A percentile compares a stretch with the other conserved stretches of the same genome.
These are phyloP conservation scores for Harpalus rubripes DNA, from an alignment of 2,888 invertebrate genomes.

Conservation along the genomic window DNA sequence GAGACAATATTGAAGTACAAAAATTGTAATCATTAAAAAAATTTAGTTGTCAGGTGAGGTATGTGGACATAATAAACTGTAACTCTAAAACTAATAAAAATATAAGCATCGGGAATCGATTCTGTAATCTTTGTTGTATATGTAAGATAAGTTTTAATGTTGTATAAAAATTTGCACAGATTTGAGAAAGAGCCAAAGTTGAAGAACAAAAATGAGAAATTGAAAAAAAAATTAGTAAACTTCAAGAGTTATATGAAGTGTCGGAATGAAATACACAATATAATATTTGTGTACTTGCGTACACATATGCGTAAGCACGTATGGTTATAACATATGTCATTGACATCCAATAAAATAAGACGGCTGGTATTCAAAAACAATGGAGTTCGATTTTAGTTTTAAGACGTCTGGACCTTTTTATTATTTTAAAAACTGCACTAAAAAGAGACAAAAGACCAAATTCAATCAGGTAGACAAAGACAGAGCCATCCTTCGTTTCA, in stretches of 20 bases:
- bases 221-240: background rate
- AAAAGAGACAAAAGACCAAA: constrained; percentile 69
- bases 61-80: background rate
- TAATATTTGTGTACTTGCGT: background rate
- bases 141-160: background rate
- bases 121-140: too few relatives aligned
- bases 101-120: background rate
- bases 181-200: background rate
- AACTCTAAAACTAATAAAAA: background rate
- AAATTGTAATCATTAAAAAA: background rate
- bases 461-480: constrained; percentile 70
- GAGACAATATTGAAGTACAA: background rate
- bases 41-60: background rate
- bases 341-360: constrained; percentile 50
- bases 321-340: constrained; percentile 42
- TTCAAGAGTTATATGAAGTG: background rate
- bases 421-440: constrained; percentile 70
- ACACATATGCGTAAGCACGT: constrained; percentile 8
- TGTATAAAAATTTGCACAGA: background rate
- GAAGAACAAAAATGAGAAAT: background rate
- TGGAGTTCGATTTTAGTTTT: constrained; percentile 68
- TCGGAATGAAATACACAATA: background rate
- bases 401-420: constrained; percentile 71
- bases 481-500: constrained; percentile 46
- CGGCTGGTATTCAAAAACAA: constrained; percentile 62